Evolutionary conservation across 1,140 invertebrate species (phyloP).

Genomic region (Papilio dardanus): DNA sequence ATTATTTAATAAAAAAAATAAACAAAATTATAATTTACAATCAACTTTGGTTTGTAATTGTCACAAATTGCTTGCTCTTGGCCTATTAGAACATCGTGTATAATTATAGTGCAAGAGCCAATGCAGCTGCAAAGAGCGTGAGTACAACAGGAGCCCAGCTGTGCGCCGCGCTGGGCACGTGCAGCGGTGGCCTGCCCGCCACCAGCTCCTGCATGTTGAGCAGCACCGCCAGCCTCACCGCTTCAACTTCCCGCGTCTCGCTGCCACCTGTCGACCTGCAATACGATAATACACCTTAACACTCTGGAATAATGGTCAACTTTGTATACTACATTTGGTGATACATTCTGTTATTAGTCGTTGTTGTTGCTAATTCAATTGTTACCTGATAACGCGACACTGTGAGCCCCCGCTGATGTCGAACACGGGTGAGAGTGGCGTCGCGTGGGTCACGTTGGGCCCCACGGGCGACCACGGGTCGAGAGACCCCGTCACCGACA

Average conservation of each 20-base stretch:
- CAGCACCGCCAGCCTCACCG: conserved; percentile 43
- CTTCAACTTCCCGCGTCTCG: conserved; percentile 48
- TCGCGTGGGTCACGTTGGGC: conserved; percentile 46
- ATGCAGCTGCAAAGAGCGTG: neutral
- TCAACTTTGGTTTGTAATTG: neutral
- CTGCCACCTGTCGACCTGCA: conserved; percentile 47
- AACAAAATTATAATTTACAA: too few species aligned
- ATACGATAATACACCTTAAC: conserved; percentile 1
- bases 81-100: neutral
- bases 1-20: too few species aligned
- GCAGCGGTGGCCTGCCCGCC: conserved; percentile 20
- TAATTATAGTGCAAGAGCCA: conserved; percentile 5
- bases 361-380: neutral
- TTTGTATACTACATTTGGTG: neutral
- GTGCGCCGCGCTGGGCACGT: neutral
- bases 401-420: conserved; percentile 55
- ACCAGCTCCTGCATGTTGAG: conserved; percentile 42
- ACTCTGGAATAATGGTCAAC: neutral
- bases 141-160: neutral
- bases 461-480: conserved; percentile 62
- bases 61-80: too few species aligned
- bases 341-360: too few species aligned
- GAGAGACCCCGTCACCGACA: too few species aligned
- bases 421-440: conserved; percentile 50
- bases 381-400: conserved; percentile 64